Evolutionary conservation across 2,113 vertebrate genomes (phyloP).

Genomic region (Entelurus aequoreus): DNA sequence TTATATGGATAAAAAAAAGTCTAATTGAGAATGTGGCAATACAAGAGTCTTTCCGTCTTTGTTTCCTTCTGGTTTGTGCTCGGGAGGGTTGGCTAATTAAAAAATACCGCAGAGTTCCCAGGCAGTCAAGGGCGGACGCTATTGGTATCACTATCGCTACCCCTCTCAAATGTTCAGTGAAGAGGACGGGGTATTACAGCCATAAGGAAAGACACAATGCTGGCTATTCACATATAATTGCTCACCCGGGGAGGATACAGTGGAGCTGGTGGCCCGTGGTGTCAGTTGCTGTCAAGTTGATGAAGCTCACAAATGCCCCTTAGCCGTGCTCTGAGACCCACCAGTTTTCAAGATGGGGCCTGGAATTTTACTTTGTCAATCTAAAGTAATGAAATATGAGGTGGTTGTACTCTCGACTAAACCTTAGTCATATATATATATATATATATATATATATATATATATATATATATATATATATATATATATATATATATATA

Average conservation of each 20-base stretch:
- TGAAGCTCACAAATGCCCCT: constrained; percentile 59
- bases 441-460: too few relatives aligned
- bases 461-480: too few relatives aligned
- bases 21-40: too few relatives aligned
- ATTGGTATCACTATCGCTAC: constrained; percentile 26
- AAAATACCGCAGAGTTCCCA: constrained; percentile 34
- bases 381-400: constrained; percentile 64
- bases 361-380: constrained; percentile 63
- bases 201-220: constrained; percentile 66
- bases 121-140: constrained; percentile 42
- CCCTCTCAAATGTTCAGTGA: constrained; percentile 51
- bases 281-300: constrained; percentile 71
- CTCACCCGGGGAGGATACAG: constrained; percentile 68
- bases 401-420: too few relatives aligned
- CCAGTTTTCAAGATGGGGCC: constrained; percentile 42
- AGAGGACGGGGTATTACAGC: constrained; percentile 57
- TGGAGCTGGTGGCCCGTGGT: constrained; percentile 61
- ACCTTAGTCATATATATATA: too few relatives aligned
- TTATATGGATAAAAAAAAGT: too few relatives aligned
- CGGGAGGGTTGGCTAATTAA: constrained; percentile 59
- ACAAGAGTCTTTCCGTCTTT: constrained; percentile 8
- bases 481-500: too few relatives aligned
- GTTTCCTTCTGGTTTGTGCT: constrained; percentile 31
- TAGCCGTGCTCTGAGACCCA: constrained; percentile 48
- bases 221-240: constrained; percentile 70